phyloP scores from a whole-genome alignment of 2,888 invertebrate genomes.

The Polydrusus cervinus region DNA sequence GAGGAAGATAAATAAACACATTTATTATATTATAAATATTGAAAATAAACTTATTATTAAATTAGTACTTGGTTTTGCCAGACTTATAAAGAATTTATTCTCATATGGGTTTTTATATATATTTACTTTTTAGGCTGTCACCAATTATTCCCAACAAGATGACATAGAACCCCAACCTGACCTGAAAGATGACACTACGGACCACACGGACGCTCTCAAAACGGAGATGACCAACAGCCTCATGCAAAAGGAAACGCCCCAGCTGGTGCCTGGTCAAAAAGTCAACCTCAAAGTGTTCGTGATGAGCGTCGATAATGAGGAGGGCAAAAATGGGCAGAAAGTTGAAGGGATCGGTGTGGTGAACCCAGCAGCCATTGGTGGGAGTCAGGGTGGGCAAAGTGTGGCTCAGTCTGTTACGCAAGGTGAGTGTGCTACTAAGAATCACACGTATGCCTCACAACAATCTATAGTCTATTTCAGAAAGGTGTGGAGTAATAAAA shows the following conservation, averaged over 20 bases:
- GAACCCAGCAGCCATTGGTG: neutral
- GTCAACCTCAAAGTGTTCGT: constrained; percentile 67
- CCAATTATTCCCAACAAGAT: neutral
- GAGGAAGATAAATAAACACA: too few species aligned
- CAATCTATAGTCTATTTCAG: too few species aligned
- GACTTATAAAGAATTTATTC: too few species aligned
- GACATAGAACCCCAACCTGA: neutral
- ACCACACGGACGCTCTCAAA: constrained; percentile 62
- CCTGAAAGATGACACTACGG: constrained; percentile 49
- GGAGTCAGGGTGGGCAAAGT: constrained; percentile 7
- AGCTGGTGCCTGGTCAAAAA: constrained; percentile 65
- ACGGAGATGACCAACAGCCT: constrained; percentile 64
- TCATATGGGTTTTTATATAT: too few species aligned
- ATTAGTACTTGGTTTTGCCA: too few species aligned
- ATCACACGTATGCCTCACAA: too few species aligned
- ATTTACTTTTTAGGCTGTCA: constrained; percentile 7
- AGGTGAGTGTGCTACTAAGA: constrained; percentile 24
- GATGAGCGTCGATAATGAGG: constrained; percentile 59
- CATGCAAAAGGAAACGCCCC: constrained; percentile 61
- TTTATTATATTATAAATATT: too few species aligned
- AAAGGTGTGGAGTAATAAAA: too few species aligned
- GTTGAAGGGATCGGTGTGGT: neutral
- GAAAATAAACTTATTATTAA: too few species aligned
- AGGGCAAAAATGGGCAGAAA: constrained; percentile 20
- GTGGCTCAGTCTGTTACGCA: constrained; percentile 5